phyloP scores from a whole-genome alignment of 1,140 invertebrate genomes.

The Caenorhabditis elegans region WBcel235 BX284606.5:6799001-6799500 shows the following conservation, averaged over 20 bases:
- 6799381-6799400: too few relatives aligned
- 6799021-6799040: slow-evolving; percentile 30
- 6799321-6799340: too few relatives aligned
- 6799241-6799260: not conserved
- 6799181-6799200: not conserved
- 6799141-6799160: not conserved
- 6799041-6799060: slow-evolving; percentile 1
- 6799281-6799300: too few relatives aligned
- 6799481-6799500: too few relatives aligned
- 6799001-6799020: not conserved
- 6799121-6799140: slow-evolving; percentile 27
- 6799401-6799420: too few relatives aligned
- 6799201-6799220: not conserved
- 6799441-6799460: too few relatives aligned
- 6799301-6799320: too few relatives aligned
- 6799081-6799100: not conserved
- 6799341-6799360: too few relatives aligned
- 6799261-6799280: not conserved
- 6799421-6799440: too few relatives aligned
- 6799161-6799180: not conserved
- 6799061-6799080: slow-evolving; percentile 32
- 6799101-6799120: slow-evolving; percentile 11
- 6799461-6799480: too few relatives aligned
- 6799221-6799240: not conserved
- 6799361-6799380: too few relatives aligned